A percentile compares a stretch with the other conserved stretches of the same genome.
Evolutionary conservation across 1,140 invertebrate species (phyloP).

Genomic region (Leptinotarsa lineolata): DNA sequence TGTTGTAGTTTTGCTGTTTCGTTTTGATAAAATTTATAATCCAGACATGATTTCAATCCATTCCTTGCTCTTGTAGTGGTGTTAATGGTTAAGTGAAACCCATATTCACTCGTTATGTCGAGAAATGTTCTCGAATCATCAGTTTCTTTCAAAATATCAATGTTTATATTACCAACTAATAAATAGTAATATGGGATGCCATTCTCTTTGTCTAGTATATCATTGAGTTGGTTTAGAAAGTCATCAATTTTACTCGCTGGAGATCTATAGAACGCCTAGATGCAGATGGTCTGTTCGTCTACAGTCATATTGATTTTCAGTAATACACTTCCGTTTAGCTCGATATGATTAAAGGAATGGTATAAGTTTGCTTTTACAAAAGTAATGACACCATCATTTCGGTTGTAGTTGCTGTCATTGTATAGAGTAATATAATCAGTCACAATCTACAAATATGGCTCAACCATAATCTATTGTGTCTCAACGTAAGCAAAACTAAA

Average conservation of each 20-base stretch:
- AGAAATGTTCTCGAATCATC: conserved; percentile 3
- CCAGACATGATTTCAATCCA: conserved; percentile 10
- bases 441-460: no score
- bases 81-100: conserved; percentile 9
- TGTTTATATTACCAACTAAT: conserved; percentile 9
- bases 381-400: conserved; percentile 7
- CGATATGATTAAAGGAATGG: conserved; percentile 5
- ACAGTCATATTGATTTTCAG: conserved; percentile 7
- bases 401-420: background rate
- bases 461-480: no score
- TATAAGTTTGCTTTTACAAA: conserved; percentile 9
- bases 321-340: no score
- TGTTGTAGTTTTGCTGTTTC: conserved; percentile 8
- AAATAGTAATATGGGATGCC: background rate
- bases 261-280: conserved; percentile 11
- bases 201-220: no score
- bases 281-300: conserved; percentile 6
- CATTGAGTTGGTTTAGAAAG: no score
- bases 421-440: background rate
- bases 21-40: conserved; percentile 11
- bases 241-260: conserved; percentile 12
- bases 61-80: conserved; percentile 7
- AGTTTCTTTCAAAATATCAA: conserved; percentile 10
- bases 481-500: no score
- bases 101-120: conserved; percentile 14